Evolutionary conservation across 2,113 vertebrate species (phyloP), one percentile per base, ranked within the genome.

Genomic region (Perccottus glenii): DNA sequence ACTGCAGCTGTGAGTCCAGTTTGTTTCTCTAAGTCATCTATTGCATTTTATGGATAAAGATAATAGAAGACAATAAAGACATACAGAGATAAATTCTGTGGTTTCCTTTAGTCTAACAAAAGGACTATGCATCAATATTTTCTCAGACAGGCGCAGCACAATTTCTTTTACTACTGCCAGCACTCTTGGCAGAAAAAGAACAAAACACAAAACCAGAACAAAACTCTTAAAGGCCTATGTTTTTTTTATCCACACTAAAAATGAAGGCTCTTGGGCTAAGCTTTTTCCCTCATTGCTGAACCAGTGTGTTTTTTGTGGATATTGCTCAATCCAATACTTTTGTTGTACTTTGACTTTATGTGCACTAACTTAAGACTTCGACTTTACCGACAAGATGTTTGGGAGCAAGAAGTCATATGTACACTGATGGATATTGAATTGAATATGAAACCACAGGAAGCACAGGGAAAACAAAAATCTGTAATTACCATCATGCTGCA

Each of bases 161-260:
- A 52, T 43, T 70, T 64, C 67, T 81, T 72, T 45, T 63, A 63
- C 47, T 61, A 38, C 70, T 84, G 80, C 84, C 88, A 88, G 56
- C 14, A 19, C 53, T 75, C 60, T 69, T 85, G 84, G 84, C 85
- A 84, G 67, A 67, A 33, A 56, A 77, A 73, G 67, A 82, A 73
- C 75, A 51, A 12, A 78, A 70, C 63, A 76, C 57, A 76, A 75
- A 81, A 78, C 60, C 70, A 77, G 67, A 84, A 73, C 72, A 84
- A 78, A 87, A 83, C 73, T 73, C 82, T 81, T 83, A 71, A 78
- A 81, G 58, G 70, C 70, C 71, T 61, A 60, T 64, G 71, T 60
- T 69, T 77, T 43, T n/a, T 80, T 78, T 71, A 80, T 75, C 71
- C 47, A 57, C 44, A 72, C 70, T 79, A 77, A 78, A 74, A 82